Evolutionary conservation across 2,113 vertebrate species (phyloP), one percentile per base, ranked within the genome.

Genomic region (Myrmecophaga tridactyla): DNA sequence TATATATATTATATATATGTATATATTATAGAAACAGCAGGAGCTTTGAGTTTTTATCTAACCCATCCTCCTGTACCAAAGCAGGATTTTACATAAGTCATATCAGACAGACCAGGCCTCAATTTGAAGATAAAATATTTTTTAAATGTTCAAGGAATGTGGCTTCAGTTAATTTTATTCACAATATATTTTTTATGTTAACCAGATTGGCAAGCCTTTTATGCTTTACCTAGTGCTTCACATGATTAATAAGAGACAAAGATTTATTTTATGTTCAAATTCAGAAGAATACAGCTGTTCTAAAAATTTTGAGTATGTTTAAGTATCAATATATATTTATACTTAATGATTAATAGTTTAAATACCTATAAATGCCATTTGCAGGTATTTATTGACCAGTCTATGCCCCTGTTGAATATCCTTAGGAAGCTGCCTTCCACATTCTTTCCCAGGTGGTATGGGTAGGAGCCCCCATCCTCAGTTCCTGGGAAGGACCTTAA

Each of bases 211-310:
- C 36, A 86, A 83, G 34, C 65, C 9, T 81, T 73, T 81, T 58
- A 58, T 67, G 27, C 43, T 94, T 87, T 95, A 82, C 4, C 4
- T 92, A 84, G 29, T 72, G 34, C 53, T 67, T 94, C 62, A 13
- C 21, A 17, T 25, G 78, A 83, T 73, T 86, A 70, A 21, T 62
- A 85, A 31, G 34, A 89, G 76, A 78, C 15, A 17, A 88, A 85
- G 18, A 51, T 77, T 92, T 95, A 27, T 94, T 93, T 75, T 88
- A n/a, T 41, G 62, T 34, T 94, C 43, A 65, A 90, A 82, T 90
- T 77, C n/a, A 90, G 4, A 90, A 89, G 51, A 80, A 81, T 48
- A 53, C 31, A 80, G 6, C 9, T 84, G 48, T 73, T 92, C 41
- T 88, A 82, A 92, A 88, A 88, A 12, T 31, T 36, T 46, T 48